Evolutionary conservation across 2,797 vertebrate genomes (phyloP), one percentile per base, ranked within the genome.

Genomic region (Thripadectes ignobilis): DNA sequence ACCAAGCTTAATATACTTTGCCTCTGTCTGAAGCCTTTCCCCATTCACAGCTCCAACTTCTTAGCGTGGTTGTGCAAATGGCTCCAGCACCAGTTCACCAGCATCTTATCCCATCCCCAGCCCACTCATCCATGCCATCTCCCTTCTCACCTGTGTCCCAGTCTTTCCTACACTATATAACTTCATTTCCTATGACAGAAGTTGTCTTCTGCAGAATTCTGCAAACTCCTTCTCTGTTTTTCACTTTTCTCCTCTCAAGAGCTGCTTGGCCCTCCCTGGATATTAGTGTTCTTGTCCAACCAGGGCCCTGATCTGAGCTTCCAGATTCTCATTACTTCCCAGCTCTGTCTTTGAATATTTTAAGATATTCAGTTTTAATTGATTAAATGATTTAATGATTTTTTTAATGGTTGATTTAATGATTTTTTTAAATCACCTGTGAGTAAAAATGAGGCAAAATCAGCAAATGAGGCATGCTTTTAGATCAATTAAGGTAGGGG

Each of bases 101-200:
- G 27, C 3, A 74, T 74, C 65, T 77, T 12, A 43, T 61, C 15
- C 14, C 51, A n/a, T 19, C 69, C 21, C 24, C 29, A 43, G 21
- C 4, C 45, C 52, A 34, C 12, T 79, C 15, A 10, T 52, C 19
- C 16, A 12, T 66, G 20, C 23, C 4, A 2, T 34, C 32, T 73
- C 26, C 17, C 3, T 54, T 76, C 20, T 62, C 15, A 21, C 7
- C 9, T 0, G 0, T 29, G 24, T 9, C 19, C 16, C 46, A 29
- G 8, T 49, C 36, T 77, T 80, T 54, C 34, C 12, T 23, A 43
- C 0, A 1, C 10, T 32, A 21, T 32, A 46, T 7, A 54, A 14
- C 11, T 87, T 20, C 9, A 22, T 71, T 79, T 61, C 52, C 24
- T 61, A 12, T 1, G 0, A 24, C 5, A 59, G 39, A 38, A 51